Conservation (phyloP, 2,888 invertebrate genomes). For the Lasioglossum oenotherae region DNA sequence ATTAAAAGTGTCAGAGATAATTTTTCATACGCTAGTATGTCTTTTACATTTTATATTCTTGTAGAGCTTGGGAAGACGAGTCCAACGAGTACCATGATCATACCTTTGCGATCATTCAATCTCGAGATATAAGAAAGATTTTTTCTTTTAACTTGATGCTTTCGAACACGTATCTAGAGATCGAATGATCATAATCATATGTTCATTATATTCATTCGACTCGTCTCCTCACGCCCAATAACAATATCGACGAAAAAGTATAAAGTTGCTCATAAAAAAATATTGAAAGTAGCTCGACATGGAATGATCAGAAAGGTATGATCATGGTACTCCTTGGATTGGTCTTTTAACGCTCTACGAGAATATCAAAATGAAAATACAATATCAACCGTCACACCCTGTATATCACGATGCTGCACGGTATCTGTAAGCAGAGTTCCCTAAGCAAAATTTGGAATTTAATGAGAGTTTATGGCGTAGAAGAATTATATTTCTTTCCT, state of each 20-base stretch:
- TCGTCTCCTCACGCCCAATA: not conserved
- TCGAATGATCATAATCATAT: not conserved
- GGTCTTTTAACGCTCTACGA: not conserved
- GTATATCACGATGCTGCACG: not conserved
- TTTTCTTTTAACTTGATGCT: not conserved
- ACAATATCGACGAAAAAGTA: not conserved
- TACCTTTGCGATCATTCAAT: not conserved
- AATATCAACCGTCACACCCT: not conserved
- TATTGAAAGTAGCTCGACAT: not conserved
- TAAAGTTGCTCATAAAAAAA: no score
- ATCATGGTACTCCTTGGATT: not conserved
- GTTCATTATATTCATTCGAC: not conserved
- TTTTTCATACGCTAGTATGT: no score
- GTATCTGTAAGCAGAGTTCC: not conserved
- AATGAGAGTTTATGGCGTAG: not conserved
- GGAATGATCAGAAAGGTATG: not conserved
- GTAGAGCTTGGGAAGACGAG: not conserved
- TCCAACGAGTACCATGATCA: not conserved
- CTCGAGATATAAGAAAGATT: not conserved
- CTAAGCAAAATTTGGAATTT: not conserved
- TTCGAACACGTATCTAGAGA: not conserved
- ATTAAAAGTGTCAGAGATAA: not conserved
- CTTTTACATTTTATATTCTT: not conserved
- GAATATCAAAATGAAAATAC: not conserved
- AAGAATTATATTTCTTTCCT: not conserved